Evolutionary conservation across 1,140 invertebrate species (phyloP), one percentile per base, ranked within the genome.

Genomic region (Listronotus oregonensis): DNA sequence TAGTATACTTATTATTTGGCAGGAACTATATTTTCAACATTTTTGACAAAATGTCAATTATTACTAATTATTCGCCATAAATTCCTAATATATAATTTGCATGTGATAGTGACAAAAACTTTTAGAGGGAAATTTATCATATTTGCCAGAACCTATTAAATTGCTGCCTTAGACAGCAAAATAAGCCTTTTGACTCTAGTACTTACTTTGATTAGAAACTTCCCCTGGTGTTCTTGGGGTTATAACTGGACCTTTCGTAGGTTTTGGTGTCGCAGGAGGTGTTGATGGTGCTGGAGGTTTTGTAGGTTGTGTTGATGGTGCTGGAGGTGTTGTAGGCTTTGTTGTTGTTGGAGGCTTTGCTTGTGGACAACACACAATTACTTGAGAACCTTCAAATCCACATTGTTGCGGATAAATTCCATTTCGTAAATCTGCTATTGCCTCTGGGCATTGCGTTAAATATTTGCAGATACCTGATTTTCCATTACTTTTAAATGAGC

Each of bases 301-400:
- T 7, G 43, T 46, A 46, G 43, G 8, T 46, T 14, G 4, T 11
- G 27, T 34, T 34, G 17, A 8, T 11, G 31, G 50, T 9, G 27
- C 46, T 27, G 21, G 21, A 7, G 43, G 58, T 18, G 44, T 43
- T 51, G 21, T 59, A n/a, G 15, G 11, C 11, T 14, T 49, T 5
- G 40, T 40, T 34, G 43, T 1, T n/a, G 52, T 27, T 27, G 44
- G 17, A 37, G 37, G 12, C 12, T 5, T 14, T 32, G n/a, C 14
- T 34, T 61, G 14, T 34, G 32, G 39, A 67, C 74, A 75, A 60
- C 74, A 75, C n/a, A 74, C 71, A 27, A 74, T 71, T 37, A 70
- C 55, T 50, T 62, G 37, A 3, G 56, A 66, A 37, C 67, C 68
- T 51, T 62, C 34, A 59, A 71, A 75, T 8, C 68, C 71, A 57